Base-by-base conservation (phyloP, 2,113 vertebrate genomes). In the Gasterosteus aculeatus region DNA sequence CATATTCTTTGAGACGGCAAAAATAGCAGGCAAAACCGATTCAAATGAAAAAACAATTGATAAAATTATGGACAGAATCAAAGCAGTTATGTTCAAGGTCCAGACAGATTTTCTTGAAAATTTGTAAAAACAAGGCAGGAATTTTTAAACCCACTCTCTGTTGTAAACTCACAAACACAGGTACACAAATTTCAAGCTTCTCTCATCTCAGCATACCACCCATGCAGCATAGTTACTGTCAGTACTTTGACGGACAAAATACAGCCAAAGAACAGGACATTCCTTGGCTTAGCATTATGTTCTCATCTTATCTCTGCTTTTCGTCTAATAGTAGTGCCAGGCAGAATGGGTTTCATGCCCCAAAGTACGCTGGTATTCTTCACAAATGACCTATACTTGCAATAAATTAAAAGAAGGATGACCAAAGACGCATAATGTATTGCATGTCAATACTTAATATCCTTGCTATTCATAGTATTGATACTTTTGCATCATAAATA, bases 111-210 rank as follows among this genome's bases (percentile, higher is more conserved):
- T 8, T 51, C 4, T 19, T 19, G 8, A 8, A 8, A 19, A n/a
- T 51, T 8, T 9, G 8, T 49, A 7, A 66, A 54, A 78, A 18
- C 11, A 0, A 51, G 33, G 22, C 61, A 68, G 68, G 9, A 58
- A 65, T 57, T 76, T 68, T 19, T 26, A 72, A 76, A 76, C 14
- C 66, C 69, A 49, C 69, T 58, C 1, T 42, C 57, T 58, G 10
- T 35, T 71, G 15, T 64, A 80, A 57, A 65, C 33, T 63, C 56
- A 56, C 57, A 80, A 89, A 89, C 89, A 87, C 83, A 87, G 81
- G 83, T 57, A 60, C 22, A 61, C 65, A 81, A 85, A 89, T 78
- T 64, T 66, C 81, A 87, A 84, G 76, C 64, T 77, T 74, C 57
- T 42, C 70, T 87, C 49, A 70, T 82, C 42, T 46, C 22, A 79